These are phyloP conservation scores for Caenorhabditis remanei DNA, from an alignment of 1,140 invertebrate genomes.

Conservation along the genomic window DNA sequence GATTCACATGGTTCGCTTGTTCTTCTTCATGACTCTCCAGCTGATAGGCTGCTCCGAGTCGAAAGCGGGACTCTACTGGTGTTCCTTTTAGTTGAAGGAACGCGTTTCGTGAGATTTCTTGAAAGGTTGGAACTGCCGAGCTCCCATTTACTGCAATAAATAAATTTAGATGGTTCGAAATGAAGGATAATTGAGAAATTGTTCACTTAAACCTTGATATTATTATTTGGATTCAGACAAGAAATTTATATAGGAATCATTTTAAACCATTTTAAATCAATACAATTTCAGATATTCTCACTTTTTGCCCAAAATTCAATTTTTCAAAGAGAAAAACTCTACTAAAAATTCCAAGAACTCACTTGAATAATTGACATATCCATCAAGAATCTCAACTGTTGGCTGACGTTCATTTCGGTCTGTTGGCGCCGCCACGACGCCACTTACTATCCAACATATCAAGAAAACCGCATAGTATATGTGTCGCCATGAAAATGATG, in stretches of 20 bases:
- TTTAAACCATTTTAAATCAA: too few species aligned
- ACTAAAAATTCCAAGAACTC: neutral
- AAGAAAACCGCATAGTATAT: constrained; percentile 38
- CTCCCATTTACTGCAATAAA: constrained; percentile 24
- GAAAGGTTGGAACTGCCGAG: constrained; percentile 35
- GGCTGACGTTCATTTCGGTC: constrained; percentile 31
- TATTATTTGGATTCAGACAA: too few species aligned
- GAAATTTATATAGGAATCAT: too few species aligned
- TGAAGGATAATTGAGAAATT: neutral
- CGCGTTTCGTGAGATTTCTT: constrained; percentile 46
- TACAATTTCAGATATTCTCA: too few species aligned
- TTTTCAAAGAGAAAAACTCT: too few species aligned
- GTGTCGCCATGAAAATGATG: constrained; percentile 53
- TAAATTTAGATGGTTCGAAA: neutral
- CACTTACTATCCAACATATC: constrained; percentile 29
- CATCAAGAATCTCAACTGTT: constrained; percentile 38
- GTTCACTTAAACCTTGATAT: too few species aligned
- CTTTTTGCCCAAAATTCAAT: too few species aligned
- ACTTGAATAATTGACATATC: constrained; percentile 51
- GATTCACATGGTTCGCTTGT: constrained; percentile 16
- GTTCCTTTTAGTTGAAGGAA: constrained; percentile 48
- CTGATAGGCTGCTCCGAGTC: constrained; percentile 31
- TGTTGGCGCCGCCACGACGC: constrained; percentile 32
- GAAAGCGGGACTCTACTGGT: constrained; percentile 13
- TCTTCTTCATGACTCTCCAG: constrained; percentile 28